Base-by-base conservation (phyloP, 2,888 invertebrate species). In the Synergus itoensis region DNA sequence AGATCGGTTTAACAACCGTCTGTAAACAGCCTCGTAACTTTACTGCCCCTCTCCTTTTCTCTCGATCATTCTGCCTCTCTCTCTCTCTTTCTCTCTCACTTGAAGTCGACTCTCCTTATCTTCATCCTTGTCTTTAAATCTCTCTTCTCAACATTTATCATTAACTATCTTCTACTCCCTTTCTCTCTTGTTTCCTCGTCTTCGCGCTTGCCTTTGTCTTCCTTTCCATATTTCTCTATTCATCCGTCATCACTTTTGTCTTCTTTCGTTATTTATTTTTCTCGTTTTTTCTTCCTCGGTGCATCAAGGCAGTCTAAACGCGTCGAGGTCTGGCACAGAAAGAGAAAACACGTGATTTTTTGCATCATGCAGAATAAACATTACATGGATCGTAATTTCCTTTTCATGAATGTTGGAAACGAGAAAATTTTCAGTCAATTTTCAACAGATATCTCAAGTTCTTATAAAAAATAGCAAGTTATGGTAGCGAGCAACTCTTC, bases 11-110 rank as follows among this genome's bases (percentile, higher is more conserved):
- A 87, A 88, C 87, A 87, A 87, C 87, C 86, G 88, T 83, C 86
- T 87, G 89, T 89, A 90, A 90, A 90, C 89, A 90, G 89, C 89
- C 89, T 90, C 89, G 89, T 89, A 90, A 90, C 88, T 90, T 88
- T 85, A 78, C 85, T 84, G 80, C 73, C 79, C 73, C 76, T 78
- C 79, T 81, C 77, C 81, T 83, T 83, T 83, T 76, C 79, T 67
- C 67, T 78, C 81, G 60, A 21, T 79, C 79, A 65, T 78, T 45
- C 57, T 79, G 67, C 36, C 60, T 79, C 77, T 21, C 80, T 21
- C 28, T 28, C 28, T 28, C 28, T 3, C 28, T 28, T 3, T 28
- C 28, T 28, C 28, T 28, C 76, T 78, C 62, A 69, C 69, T 69
- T 81, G 14, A 78, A 75, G 62, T 64, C 76, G 77, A 76, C 77